Conservation (phyloP, 2,888 invertebrate species). For the Meiosimyza platycephala region DNA sequence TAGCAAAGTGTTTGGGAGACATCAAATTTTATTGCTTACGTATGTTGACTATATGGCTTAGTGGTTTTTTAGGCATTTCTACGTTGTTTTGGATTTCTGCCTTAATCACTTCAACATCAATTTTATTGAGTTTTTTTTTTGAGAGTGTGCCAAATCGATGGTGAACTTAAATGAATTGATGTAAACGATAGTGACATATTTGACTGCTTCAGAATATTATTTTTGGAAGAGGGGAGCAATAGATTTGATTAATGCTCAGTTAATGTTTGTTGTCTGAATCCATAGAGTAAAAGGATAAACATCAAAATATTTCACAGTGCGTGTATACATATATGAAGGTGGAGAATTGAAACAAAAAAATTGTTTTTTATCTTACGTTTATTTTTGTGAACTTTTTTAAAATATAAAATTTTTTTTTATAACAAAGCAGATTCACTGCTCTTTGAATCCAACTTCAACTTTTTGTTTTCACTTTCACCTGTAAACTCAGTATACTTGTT, state of each 20-base stretch:
- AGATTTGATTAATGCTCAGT: conserved; percentile 53
- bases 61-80: conserved; percentile 25
- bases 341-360: neutral
- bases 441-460: conserved; percentile 30
- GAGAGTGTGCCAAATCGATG: conserved; percentile 43
- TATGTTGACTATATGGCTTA: conserved; percentile 20
- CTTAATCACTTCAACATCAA: conserved; percentile 47
- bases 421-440: neutral
- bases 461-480: conserved; percentile 35
- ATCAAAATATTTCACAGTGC: conserved; percentile 44
- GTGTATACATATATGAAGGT: too few relatives aligned
- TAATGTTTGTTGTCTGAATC: conserved; percentile 54
- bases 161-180: conserved; percentile 63
- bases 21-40: conserved; percentile 33
- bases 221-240: conserved; percentile 37
- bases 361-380: neutral
- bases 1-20: conserved; percentile 19
- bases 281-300: conserved; percentile 57
- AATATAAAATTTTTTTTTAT: neutral
- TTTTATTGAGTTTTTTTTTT: conserved; percentile 57
- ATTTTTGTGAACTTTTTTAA: conserved; percentile 3
- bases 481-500: conserved; percentile 52
- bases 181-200: conserved; percentile 63
- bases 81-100: conserved; percentile 30
- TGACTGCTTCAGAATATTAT: conserved; percentile 47